Evolutionary conservation across 2,888 invertebrate species (phyloP), one percentile per base, ranked within the genome.

Genomic region (Empis livida): DNA sequence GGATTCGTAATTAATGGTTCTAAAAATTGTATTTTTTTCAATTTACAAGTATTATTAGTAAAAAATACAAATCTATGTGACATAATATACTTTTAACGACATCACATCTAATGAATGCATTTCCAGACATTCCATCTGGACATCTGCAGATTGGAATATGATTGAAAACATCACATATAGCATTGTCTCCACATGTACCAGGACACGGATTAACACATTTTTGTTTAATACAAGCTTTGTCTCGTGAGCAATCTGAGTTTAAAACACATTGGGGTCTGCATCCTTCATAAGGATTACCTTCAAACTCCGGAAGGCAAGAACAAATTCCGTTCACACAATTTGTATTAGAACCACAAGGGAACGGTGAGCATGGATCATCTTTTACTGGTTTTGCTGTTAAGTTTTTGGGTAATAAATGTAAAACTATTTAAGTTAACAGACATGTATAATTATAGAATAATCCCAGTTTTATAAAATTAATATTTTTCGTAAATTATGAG

Each of bases 81-180:
- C 10, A 20, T 11, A 39, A 17, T 17, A 11, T 61, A 63, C 62
- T 56, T 57, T 62, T 60, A 20, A 72, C 57, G 5, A 62, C 57
- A 35, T 63, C 63, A 51, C 86, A 86, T 57, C 76, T 74, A 30
- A 80, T 73, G 61, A 85, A 85, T 44, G 90, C 86, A 73, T 89
- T 87, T 53, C 89, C 88, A 3, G 82, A 79, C 64, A 75, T 86
- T 45, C 83, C 84, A 51, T 75, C 72, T 39, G 82, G 82, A 60
- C 88, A 89, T 31, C 76, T 75, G 59, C 88, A 88, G 52, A 81
- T 76, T 16, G 89, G 86, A 43, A 89, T 78, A 59, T 90, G 88
- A 53, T 82, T 80, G 57, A 79, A 77, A 3, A 88, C 86, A 43
- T 75, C 77, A 59, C 91, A 91, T 59, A 84, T 77, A 10, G 91